Conservation (phyloP, 2,113 vertebrate genomes). For the Paedocypris sp. region DNA sequence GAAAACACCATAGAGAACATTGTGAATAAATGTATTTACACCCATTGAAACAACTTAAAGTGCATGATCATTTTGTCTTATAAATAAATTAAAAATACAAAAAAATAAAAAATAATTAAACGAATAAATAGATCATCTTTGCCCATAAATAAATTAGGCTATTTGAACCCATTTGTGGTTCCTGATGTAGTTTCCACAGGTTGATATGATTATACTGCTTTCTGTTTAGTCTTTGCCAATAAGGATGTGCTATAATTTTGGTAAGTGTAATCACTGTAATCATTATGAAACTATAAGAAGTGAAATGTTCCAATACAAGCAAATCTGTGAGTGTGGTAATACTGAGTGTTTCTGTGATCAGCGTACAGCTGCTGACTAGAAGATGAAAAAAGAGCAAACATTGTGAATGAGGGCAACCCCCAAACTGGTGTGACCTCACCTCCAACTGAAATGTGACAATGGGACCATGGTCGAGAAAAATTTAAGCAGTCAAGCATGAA, state of each 20-base stretch:
- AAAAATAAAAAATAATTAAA: too few species aligned
- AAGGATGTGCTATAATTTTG: conserved; percentile 26
- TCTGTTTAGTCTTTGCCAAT: too few species aligned
- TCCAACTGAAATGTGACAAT: background rate
- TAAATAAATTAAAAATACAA: too few species aligned
- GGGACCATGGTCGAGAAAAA: background rate
- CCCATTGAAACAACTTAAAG: too few species aligned
- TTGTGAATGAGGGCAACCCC: background rate
- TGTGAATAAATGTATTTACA: too few species aligned
- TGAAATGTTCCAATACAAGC: background rate
- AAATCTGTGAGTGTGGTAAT: background rate
- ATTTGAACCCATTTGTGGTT: background rate
- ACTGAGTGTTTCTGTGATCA: conserved; percentile 6
- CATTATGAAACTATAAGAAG: conserved; percentile 13
- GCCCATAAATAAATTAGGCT: background rate
- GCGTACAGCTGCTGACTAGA: background rate
- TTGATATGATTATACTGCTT: conserved; percentile 31
- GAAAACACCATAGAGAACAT: too few species aligned
- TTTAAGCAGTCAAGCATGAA: background rate
- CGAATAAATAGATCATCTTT: too few species aligned
- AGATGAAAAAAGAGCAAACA: conserved; percentile 2
- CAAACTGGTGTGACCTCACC: background rate
- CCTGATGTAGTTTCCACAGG: conserved; percentile 5
- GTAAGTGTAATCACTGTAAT: background rate
- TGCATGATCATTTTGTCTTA: too few species aligned